Base-by-base conservation (phyloP, 1,140 invertebrate genomes). In the Chrysopa pallens region DNA sequence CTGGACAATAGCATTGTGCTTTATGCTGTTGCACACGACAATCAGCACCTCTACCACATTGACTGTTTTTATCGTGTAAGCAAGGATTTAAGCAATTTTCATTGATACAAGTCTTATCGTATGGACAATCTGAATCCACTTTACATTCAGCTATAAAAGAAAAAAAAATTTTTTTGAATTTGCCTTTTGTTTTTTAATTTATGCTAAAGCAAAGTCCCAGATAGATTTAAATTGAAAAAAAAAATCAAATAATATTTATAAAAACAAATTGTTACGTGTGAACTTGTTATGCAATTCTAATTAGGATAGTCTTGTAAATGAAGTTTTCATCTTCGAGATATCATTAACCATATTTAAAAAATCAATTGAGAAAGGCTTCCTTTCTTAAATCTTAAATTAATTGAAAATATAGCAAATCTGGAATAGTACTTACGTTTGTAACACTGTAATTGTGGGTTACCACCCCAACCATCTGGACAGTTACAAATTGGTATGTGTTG, bases 401-500 rank as follows among this genome's bases (percentile, higher is more conserved):
- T 39, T 44, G 17, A 45, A 42, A 40, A 14, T 42, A 35, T 6
- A 12, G n/a, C n/a, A n/a, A n/a, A n/a, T n/a, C n/a, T n/a, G n/a
- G n/a, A 33, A 33, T 33, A 50, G 46, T 46, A 72, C 75, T 74
- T 74, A 89, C 85, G 81, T 72, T 80, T 86, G 59, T 83, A 89
- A 52, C 88, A 93, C 50, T 77, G 69, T 6, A 78, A 57, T 61
- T 88, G 76, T 29, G 89, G 87, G 62, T 93, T 82, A 48, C 89
- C 89, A 40, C 80, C 84, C 62, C 80, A 86, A 36, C 83, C 83
- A 37, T 76, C 70, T 17, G 81, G 82, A 61, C 88, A 92, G 47
- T 71, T 71, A 54, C 87, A 91, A 8, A 73, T 74, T 5, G 85
- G 80, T 50, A 81, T 73, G 54, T 86, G 83, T 47, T 74, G 66